Evolutionary conservation across 2,113 vertebrate genomes (phyloP).

Genomic region (Mastomys natalensis): DNA sequence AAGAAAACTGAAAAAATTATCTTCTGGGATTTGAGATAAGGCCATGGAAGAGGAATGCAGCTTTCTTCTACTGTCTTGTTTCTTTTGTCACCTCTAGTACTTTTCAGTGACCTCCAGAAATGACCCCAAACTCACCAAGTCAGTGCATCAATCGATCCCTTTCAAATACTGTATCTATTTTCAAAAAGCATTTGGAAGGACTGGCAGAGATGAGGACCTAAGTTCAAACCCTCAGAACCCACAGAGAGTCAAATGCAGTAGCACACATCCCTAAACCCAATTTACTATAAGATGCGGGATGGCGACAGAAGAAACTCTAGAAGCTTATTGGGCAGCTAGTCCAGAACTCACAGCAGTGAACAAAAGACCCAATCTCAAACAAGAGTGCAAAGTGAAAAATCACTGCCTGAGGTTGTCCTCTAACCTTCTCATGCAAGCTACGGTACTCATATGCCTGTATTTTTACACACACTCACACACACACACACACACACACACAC

Average conservation of each 20-base stretch:
- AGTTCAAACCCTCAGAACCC: background rate
- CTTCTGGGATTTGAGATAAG: background rate
- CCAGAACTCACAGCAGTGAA: too few species aligned
- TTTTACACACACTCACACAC: too few species aligned
- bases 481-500: too few species aligned
- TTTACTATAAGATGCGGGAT: background rate
- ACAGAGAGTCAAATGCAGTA: background rate
- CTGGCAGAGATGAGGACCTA: background rate
- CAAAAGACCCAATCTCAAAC: background rate
- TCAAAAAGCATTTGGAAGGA: background rate
- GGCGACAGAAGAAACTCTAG: background rate
- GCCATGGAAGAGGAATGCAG: rapidly evolving
- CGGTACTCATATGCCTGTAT: too few species aligned
- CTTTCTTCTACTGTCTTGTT: background rate
- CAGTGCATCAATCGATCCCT: background rate
- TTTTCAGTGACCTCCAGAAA: background rate
- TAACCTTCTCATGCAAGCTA: background rate
- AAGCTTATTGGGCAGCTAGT: background rate
- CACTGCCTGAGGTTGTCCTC: background rate
- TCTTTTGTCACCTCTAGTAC: background rate
- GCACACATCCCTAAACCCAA: too few species aligned
- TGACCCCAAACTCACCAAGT: background rate
- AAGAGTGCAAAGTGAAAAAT: background rate
- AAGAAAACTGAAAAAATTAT: background rate
- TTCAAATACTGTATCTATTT: background rate